Percentiles rank a stretch among this genome's conserved stretches.
These are phyloP conservation scores for Drosophila nikananu DNA, from an alignment of 1,140 invertebrate genomes.

Conservation along the genomic window DNA sequence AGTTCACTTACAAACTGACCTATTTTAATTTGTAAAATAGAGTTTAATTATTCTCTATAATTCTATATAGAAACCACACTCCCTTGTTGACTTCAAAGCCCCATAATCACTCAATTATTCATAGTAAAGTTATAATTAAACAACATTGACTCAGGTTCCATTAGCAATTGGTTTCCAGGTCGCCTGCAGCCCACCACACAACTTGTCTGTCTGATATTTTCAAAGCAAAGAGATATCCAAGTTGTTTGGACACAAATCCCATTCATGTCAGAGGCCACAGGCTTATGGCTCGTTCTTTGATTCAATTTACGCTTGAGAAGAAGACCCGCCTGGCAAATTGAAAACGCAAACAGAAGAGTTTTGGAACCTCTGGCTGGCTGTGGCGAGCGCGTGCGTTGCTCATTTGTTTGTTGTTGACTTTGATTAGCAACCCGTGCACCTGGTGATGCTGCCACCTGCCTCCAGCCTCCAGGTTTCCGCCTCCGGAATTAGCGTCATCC, in stretches of 20 bases:
- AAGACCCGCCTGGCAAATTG: slow-evolving; percentile 35
- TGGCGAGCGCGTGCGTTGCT: slow-evolving; percentile 54
- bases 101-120: slow-evolving; percentile 10
- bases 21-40: neutral
- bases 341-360: slow-evolving; percentile 40
- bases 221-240: neutral
- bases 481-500: slow-evolving; percentile 61
- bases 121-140: slow-evolving; percentile 7
- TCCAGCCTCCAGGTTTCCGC: slow-evolving; percentile 41
- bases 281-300: slow-evolving; percentile 20
- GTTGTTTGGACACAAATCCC: slow-evolving; percentile 34
- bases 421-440: slow-evolving; percentile 55
- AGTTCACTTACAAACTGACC: neutral
- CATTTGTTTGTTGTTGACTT: slow-evolving; percentile 64
- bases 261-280: slow-evolving; percentile 56
- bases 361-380: slow-evolving; percentile 8
- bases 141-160: slow-evolving; percentile 6
- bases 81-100: neutral
- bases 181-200: neutral
- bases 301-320: slow-evolving; percentile 59
- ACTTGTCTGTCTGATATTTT: neutral
- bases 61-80: neutral
- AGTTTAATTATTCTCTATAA: neutral
- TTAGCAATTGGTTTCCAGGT: slow-evolving; percentile 11
- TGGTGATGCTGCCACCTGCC: slow-evolving; percentile 28